Evolutionary conservation across 2,113 vertebrate species (phyloP).

Genomic region (Syrmaticus mikado): DNA sequence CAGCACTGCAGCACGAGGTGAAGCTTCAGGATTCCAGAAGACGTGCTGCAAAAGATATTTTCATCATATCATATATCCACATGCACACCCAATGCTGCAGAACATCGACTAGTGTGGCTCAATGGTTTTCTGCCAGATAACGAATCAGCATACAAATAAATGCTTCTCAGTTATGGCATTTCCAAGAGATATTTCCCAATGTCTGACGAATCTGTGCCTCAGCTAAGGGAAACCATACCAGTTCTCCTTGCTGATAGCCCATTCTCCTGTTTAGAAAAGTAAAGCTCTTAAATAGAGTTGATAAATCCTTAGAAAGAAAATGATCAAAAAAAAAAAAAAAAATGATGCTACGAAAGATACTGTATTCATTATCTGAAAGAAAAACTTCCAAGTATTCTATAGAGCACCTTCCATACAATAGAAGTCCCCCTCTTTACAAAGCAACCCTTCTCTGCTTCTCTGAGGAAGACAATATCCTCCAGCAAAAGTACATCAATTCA

Average conservation of each 20-base stretch:
- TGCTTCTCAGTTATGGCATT: not conserved
- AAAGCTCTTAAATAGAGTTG: rapidly evolving
- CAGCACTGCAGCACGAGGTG: not conserved
- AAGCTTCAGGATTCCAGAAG: not conserved
- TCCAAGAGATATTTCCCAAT: not conserved
- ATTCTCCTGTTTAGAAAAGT: not conserved
- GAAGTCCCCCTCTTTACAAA: not conserved
- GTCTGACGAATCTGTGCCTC: not conserved
- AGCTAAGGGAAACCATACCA: not conserved
- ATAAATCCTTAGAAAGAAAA: not conserved
- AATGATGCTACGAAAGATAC: not conserved
- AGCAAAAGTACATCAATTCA: not conserved
- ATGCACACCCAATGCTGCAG: not conserved
- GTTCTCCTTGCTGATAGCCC: not conserved
- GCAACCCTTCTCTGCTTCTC: not conserved
- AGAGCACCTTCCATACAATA: not conserved
- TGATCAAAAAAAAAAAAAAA: not conserved
- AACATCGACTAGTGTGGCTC: not conserved
- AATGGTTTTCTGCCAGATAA: not conserved
- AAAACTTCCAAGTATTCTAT: not conserved
- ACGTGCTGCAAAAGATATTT: not conserved
- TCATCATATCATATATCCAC: not conserved
- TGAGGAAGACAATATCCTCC: not conserved
- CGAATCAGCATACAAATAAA: not conserved
- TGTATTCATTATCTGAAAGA: not conserved